These are phyloP conservation scores for Haliaeetus leucogaster DNA, from an alignment of 2,113 vertebrate species.

Conservation along the genomic window DNA sequence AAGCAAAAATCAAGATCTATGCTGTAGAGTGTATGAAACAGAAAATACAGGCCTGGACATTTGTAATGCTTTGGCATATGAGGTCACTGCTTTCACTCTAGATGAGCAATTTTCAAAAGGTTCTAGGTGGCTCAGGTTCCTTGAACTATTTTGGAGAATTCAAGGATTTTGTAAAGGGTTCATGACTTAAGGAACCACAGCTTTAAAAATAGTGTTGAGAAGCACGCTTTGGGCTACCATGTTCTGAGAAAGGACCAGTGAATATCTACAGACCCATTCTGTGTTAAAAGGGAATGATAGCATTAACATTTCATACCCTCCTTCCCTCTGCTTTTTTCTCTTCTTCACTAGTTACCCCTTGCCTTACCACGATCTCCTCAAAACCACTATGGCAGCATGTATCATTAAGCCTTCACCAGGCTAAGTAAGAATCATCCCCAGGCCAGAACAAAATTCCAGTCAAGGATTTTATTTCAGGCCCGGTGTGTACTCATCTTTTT, in stretches of 20 bases:
- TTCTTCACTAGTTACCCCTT: not conserved
- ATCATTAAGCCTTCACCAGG: not conserved
- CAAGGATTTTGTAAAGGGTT: not conserved
- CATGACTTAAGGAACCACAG: not conserved
- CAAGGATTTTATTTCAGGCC: not conserved
- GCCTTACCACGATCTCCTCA: not conserved
- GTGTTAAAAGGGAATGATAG: not conserved
- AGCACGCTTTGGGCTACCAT: not conserved
- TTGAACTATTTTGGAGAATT: not conserved
- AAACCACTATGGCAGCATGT: not conserved
- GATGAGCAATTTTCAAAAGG: not conserved
- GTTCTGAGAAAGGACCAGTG: not conserved
- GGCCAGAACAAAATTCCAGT: not conserved
- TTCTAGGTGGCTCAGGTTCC: not conserved
- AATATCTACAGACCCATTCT: not conserved
- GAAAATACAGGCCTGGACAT: not conserved
- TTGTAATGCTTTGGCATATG: not conserved
- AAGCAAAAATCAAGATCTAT: not conserved
- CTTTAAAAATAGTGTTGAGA: not conserved
- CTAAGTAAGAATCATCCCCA: not conserved
- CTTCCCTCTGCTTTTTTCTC: not conserved
- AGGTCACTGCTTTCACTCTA: not conserved
- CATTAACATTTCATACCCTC: not conserved
- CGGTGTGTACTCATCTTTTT: not conserved
- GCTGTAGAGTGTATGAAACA: not conserved